Conservation (phyloP, 1,140 invertebrate species). For the Pararge aegeria region DNA sequence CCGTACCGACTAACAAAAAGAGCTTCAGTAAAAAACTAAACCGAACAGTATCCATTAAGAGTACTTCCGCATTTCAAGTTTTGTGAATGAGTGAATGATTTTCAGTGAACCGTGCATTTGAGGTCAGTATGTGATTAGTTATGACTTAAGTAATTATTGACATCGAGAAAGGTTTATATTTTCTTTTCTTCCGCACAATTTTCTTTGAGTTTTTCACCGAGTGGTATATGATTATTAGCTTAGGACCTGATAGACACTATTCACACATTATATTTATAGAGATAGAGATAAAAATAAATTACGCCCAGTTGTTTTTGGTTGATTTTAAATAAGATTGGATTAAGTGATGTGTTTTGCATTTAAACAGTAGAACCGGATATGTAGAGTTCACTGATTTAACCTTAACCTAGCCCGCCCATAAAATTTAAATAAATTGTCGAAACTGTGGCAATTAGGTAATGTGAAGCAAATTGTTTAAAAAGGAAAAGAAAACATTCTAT, state of each 20-base stretch:
- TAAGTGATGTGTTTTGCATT: background rate
- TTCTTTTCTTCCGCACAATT: background rate
- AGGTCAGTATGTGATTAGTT: conserved; percentile 51
- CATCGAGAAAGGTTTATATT: background rate
- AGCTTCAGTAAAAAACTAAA: conserved; percentile 24
- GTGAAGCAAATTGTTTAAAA: too few species aligned
- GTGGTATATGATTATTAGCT: too few species aligned
- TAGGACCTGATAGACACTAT: too few species aligned
- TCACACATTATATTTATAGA: too few species aligned
- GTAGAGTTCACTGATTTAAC: conserved; percentile 42
- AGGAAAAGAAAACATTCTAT: too few species aligned
- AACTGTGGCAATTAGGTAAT: conserved; percentile 3
- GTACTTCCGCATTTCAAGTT: conserved; percentile 14
- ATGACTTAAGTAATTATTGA: background rate
- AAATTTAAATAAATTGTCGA: conserved; percentile 32
- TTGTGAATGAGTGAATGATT: conserved; percentile 54
- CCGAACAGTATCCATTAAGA: conserved; percentile 16
- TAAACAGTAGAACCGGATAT: conserved; percentile 25
- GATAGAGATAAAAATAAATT: too few species aligned
- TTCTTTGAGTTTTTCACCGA: background rate
- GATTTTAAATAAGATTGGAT: background rate
- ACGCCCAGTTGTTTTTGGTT: too few species aligned
- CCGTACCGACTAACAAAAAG: conserved; percentile 33
- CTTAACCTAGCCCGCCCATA: conserved; percentile 39
- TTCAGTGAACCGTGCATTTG: conserved; percentile 48